Percentiles rank a stretch among this genome's conserved stretches.
phyloP scores from a whole-genome alignment of 2,888 invertebrate species.

The Malachius bipustulatus region DNA sequence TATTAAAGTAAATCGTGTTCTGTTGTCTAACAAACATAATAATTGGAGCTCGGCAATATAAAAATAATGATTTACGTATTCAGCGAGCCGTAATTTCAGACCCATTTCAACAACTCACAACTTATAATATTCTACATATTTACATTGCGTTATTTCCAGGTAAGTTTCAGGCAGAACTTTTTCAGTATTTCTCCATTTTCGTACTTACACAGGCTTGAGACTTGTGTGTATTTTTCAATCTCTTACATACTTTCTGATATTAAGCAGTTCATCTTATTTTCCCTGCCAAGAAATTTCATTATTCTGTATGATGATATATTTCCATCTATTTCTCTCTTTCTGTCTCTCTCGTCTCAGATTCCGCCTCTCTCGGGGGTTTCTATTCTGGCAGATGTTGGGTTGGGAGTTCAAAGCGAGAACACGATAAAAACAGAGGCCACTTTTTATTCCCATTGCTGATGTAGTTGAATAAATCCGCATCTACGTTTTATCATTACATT shows the following conservation, averaged over 20 bases:
- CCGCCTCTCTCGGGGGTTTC: too few relatives aligned
- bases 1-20: too few relatives aligned
- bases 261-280: slow-evolving; percentile 36
- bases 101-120: slow-evolving; percentile 23
- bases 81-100: slow-evolving; percentile 23
- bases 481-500: too few relatives aligned
- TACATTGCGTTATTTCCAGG: slow-evolving; percentile 29
- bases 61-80: slow-evolving; percentile 25
- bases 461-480: too few relatives aligned
- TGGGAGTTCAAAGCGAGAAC: too few relatives aligned
- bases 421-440: too few relatives aligned
- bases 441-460: too few relatives aligned
- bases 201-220: slow-evolving; percentile 20
- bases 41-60: too few relatives aligned
- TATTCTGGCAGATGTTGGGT: too few relatives aligned
- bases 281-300: slow-evolving; percentile 35
- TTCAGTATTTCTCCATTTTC: slow-evolving; percentile 29
- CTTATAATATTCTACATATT: slow-evolving; percentile 31
- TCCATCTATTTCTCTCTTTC: too few relatives aligned
- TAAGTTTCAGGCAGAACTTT: slow-evolving; percentile 23
- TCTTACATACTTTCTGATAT: slow-evolving; percentile 34
- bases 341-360: too few relatives aligned
- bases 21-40: too few relatives aligned
- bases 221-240: slow-evolving; percentile 34
- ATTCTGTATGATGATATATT: slow-evolving; percentile 36